Conservation (phyloP, 2,888 invertebrate genomes). For the Nomada ferruginata region DNA sequence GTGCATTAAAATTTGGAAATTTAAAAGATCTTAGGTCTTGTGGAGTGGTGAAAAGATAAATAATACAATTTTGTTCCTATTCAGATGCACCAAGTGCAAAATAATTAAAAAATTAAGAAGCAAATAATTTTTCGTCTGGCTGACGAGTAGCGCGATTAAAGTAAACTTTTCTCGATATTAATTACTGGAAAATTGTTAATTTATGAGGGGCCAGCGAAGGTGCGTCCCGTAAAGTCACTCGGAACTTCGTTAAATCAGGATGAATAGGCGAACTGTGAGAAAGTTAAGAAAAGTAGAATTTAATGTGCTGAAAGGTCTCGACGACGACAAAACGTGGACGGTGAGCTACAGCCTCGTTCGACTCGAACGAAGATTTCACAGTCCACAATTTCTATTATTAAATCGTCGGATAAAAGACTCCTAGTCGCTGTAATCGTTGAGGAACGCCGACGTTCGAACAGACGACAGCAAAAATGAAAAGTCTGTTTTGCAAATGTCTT, state of each 20-base stretch:
- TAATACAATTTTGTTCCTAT: too few species aligned
- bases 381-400: slow-evolving; percentile 45
- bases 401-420: slow-evolving; percentile 36
- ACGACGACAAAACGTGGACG: slow-evolving; percentile 25
- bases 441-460: slow-evolving; percentile 1
- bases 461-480: slow-evolving; percentile 23
- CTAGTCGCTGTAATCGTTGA: slow-evolving; percentile 7
- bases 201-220: slow-evolving; percentile 4
- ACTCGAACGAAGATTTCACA: neutral
- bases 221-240: slow-evolving; percentile 30
- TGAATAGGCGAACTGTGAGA: slow-evolving; percentile 39
- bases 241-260: slow-evolving; percentile 43
- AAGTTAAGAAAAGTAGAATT: slow-evolving; percentile 53
- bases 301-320: slow-evolving; percentile 56
- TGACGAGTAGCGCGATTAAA: neutral
- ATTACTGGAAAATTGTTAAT: slow-evolving; percentile 52
- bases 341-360: slow-evolving; percentile 29
- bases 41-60: too few species aligned
- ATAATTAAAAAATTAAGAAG: too few species aligned
- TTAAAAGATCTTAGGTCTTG: too few species aligned
- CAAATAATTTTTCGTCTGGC: slow-evolving; percentile 5
- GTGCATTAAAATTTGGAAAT: too few species aligned
- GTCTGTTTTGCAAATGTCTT: neutral
- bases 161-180: slow-evolving; percentile 18
- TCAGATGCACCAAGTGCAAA: too few species aligned